A percentile compares a stretch with the other conserved stretches of the same genome.
These are phyloP conservation scores for Pseudorhiza aurosa DNA, from an alignment of 30 jellyfish, hydroid and myxozoan genomes.

Conservation along the genomic window DNA sequence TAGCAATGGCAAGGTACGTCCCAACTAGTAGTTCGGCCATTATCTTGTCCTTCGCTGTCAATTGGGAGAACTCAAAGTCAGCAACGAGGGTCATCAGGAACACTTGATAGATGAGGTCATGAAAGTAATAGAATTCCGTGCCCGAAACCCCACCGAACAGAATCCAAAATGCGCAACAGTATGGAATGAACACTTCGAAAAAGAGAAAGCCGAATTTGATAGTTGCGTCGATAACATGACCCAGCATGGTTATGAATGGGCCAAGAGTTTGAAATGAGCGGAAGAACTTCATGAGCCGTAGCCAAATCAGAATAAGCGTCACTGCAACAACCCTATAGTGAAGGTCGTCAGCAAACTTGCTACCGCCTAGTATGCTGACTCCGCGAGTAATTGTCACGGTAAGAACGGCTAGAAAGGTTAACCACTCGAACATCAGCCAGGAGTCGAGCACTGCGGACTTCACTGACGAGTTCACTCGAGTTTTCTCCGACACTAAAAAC, in stretches of 20 bases:
- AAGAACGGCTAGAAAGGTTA: constrained; percentile 67
- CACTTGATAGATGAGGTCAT: constrained; percentile 47
- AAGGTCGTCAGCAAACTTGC: constrained; percentile 27
- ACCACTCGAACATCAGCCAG: constrained; percentile 94
- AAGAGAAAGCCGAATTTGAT: constrained; percentile 89
- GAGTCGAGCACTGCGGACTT: constrained; percentile 76
- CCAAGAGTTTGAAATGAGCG: constrained; percentile 93
- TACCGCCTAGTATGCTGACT: constrained; percentile 30
- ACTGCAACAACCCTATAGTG: constrained; percentile 78
- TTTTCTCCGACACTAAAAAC: constrained; percentile 75
- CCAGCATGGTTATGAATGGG: constrained; percentile 90
- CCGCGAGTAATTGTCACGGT: constrained; percentile 67
- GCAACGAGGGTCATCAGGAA: constrained; percentile 92
- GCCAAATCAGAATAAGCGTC: constrained; percentile 84
- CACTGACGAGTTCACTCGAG: constrained; percentile 69
- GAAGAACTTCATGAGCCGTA: constrained; percentile 85
- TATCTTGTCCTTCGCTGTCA: constrained; percentile 71
- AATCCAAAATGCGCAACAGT: constrained; percentile 95
- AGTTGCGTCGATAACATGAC: constrained; percentile 92
- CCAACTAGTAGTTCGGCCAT: constrained; percentile 96
- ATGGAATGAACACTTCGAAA: constrained; percentile 94
- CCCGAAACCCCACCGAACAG: constrained; percentile 83
- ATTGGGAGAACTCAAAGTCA: constrained; percentile 77
- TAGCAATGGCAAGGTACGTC: constrained; percentile 83
- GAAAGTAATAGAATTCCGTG: constrained; percentile 28